These are phyloP conservation scores for Callyntrura guangdongensis DNA, from an alignment of 2,888 invertebrate genomes.

Conservation along the genomic window DNA sequence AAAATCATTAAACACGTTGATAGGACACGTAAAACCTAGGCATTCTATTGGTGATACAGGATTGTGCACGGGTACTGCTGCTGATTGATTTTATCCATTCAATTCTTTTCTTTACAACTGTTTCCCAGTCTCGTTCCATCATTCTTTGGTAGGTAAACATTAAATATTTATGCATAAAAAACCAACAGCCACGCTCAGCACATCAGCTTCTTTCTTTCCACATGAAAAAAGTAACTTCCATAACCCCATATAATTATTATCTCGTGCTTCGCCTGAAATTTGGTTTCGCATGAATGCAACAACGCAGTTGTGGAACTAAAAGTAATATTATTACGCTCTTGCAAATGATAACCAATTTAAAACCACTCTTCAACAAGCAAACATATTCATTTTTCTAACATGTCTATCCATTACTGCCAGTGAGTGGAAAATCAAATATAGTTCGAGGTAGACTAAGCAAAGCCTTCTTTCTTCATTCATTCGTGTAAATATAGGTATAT, in stretches of 20 bases:
- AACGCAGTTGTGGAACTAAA: too few species aligned
- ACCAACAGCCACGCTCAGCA: neutral
- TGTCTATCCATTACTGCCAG: too few species aligned
- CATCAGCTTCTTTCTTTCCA: neutral
- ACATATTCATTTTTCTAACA: too few species aligned
- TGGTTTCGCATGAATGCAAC: neutral
- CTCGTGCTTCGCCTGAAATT: neutral
- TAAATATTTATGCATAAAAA: neutral
- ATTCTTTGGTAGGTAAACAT: neutral
- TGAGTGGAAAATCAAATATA: too few species aligned
- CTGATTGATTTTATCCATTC: conserved; percentile 55
- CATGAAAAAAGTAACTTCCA: neutral
- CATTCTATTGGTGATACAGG: conserved; percentile 12
- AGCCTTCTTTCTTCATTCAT: too few species aligned
- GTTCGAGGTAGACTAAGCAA: too few species aligned
- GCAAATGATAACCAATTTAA: neutral
- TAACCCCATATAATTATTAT: too few species aligned
- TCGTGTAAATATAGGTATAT: too few species aligned
- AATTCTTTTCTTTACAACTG: conserved; percentile 49
- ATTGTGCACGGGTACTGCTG: neutral
- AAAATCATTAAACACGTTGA: conserved; percentile 20
- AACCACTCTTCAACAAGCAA: neutral
- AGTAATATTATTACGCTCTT: neutral
- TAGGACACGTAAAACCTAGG: neutral
- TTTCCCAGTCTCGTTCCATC: conserved; percentile 21